phyloP scores from a whole-genome alignment of 1,140 invertebrate genomes.

The Drosophila orena region DNA sequence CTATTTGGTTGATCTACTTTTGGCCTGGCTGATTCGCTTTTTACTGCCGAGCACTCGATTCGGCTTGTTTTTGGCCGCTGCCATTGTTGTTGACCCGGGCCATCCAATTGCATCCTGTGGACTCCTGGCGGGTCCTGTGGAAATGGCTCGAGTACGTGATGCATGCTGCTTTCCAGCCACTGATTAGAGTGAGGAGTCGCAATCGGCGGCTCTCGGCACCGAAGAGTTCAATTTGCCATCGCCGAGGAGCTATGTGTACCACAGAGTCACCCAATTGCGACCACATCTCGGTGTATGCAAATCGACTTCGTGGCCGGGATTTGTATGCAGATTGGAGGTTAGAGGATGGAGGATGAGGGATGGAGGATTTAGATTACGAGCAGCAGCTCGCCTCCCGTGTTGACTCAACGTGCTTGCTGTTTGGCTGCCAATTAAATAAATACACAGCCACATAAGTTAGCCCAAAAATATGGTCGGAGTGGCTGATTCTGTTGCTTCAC shows the following conservation, averaged over 20 bases:
- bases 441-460: slow-evolving; percentile 6
- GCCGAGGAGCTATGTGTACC: neutral
- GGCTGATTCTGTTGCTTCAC: neutral
- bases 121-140: slow-evolving; percentile 23
- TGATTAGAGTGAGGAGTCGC: slow-evolving; percentile 47
- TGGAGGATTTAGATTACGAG: neutral
- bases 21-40: slow-evolving; percentile 59
- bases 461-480: slow-evolving; percentile 1
- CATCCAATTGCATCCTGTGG: slow-evolving; percentile 65
- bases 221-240: slow-evolving; percentile 21
- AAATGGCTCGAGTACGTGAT: slow-evolving; percentile 23
- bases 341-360: neutral
- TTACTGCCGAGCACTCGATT: slow-evolving; percentile 61
- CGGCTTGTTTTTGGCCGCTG: slow-evolving; percentile 52
- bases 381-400: slow-evolving; percentile 17
- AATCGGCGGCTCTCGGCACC: neutral
- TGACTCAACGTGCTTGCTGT: slow-evolving; percentile 49
- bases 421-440: slow-evolving; percentile 37
- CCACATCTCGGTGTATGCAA: slow-evolving; percentile 52
- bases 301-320: slow-evolving; percentile 35
- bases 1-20: slow-evolving; percentile 54
- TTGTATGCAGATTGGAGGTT: slow-evolving; percentile 19
- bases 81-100: slow-evolving; percentile 60
- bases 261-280: slow-evolving; percentile 29
- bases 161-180: slow-evolving; percentile 30